Base-by-base conservation (phyloP, 2,113 vertebrate genomes). In the Colius striatus region DNA sequence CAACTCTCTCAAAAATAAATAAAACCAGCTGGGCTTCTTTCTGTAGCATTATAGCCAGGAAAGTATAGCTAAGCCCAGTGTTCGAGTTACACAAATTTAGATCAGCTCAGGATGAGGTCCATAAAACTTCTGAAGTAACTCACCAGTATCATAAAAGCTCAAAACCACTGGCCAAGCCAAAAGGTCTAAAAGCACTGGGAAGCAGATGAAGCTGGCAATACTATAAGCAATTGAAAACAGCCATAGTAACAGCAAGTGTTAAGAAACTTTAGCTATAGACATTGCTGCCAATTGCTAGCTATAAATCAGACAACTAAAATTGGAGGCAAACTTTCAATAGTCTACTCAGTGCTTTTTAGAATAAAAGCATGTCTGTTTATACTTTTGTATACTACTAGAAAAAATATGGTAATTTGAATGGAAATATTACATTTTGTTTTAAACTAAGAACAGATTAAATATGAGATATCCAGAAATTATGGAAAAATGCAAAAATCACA, bases 101-200 rank as follows among this genome's bases (percentile, higher is more conserved):
- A 95, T 91, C 96, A 90, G 82, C 93, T 94, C 93, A 95, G 95
- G 96, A 97, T 95, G 94, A 95, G 96, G 93, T 87, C 94, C 96
- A 95, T 96, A 97, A 97, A 96, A 94, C 94, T 97, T 97, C 94
- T 94, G 84, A 97, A 96, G 81, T 87, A 94, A 96, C 91, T 96
- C 93, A 92, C 89, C 93, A 95, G 92, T 93, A 90, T 92, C 96
- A 80, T 95, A 95, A 96, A 96, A 97, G 91, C 91, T 95, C 81
- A 95, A 95, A 95, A 95, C 70, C 94, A 90, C 78, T 92, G 91
- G 89, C 91, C 91, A 95, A 95, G 91, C 87, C 87, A 94, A 94
- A 96, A 95, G 94, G 93, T 95, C 94, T 95, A 84, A 96, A 92
- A 92, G 75, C 91, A 94, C 89, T 81, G 76, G 89, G 95, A 95